phyloP scores from a whole-genome alignment of 2,113 vertebrate species.

The Ptyas mucosa region DNA sequence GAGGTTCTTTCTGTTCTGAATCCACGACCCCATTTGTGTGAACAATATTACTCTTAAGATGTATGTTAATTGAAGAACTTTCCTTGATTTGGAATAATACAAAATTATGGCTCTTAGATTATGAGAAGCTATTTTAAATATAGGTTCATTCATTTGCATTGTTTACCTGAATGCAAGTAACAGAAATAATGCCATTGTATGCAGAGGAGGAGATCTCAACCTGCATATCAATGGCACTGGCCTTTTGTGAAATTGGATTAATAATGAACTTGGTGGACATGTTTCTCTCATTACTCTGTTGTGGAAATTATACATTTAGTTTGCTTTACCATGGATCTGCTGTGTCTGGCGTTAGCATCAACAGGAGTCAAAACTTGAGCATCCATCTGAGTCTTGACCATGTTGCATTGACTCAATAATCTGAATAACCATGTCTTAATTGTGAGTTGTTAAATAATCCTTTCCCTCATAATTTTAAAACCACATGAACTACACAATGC shows the following conservation, averaged over 20 bases:
- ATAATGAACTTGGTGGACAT: background rate
- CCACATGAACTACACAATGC: background rate
- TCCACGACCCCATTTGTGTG: background rate
- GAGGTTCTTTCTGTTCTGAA: background rate
- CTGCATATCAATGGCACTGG: background rate
- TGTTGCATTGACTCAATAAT: background rate
- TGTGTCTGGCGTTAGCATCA: background rate
- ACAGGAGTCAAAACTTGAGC: background rate
- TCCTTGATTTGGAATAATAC: background rate
- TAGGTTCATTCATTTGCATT: background rate
- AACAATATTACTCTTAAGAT: background rate
- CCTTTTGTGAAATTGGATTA: background rate
- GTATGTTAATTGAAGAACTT: background rate
- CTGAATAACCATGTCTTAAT: background rate
- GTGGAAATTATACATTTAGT: background rate
- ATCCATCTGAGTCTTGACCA: background rate
- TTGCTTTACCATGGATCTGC: background rate
- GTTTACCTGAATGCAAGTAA: background rate
- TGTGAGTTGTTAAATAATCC: background rate
- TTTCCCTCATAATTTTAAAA: background rate
- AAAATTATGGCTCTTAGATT: background rate
- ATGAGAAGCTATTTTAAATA: background rate
- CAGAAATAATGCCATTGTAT: background rate
- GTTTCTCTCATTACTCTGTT: background rate
- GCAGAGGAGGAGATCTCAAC: background rate